phyloP scores from a whole-genome alignment of 1,140 invertebrate species.

The Pteromalus puparum region DNA sequence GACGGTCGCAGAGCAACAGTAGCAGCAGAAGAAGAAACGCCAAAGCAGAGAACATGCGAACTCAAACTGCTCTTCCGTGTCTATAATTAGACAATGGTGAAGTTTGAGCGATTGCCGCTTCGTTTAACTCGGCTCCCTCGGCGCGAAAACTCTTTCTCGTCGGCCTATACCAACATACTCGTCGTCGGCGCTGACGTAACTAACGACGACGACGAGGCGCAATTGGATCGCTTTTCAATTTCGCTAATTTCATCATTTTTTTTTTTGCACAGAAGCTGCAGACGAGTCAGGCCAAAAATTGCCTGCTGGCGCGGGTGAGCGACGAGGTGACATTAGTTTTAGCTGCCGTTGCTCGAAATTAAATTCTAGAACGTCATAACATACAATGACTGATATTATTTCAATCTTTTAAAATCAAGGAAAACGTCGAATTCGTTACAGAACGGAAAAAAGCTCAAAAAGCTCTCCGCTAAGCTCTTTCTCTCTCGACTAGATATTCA shows the following conservation, averaged over 20 bases:
- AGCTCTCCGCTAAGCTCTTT: not conserved
- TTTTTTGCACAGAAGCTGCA: not conserved
- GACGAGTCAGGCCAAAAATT: not conserved
- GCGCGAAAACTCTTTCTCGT: not conserved
- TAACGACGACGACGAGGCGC: not conserved
- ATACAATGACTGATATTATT: not conserved
- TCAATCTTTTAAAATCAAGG: not conserved
- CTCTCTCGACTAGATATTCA: not conserved
- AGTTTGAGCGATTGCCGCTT: not conserved
- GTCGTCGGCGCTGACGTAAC: not conserved
- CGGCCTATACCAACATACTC: not conserved
- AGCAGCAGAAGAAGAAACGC: not conserved
- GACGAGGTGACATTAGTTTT: not conserved
- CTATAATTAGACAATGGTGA: not conserved
- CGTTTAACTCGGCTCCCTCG: not conserved
- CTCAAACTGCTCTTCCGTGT: not conserved
- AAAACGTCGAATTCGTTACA: not conserved
- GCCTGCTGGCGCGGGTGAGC: not conserved
- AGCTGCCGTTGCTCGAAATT: not conserved
- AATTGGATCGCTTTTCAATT: not conserved
- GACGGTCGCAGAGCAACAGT: not conserved
- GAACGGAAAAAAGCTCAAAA: not conserved
- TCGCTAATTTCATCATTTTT: not conserved
- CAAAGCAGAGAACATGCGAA: not conserved
- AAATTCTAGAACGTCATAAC: too few relatives aligned